A percentile compares a stretch with the other conserved stretches of the same genome.
Evolutionary conservation across 2,797 vertebrate genomes (phyloP).

Genomic region (Morus bassanus): DNA sequence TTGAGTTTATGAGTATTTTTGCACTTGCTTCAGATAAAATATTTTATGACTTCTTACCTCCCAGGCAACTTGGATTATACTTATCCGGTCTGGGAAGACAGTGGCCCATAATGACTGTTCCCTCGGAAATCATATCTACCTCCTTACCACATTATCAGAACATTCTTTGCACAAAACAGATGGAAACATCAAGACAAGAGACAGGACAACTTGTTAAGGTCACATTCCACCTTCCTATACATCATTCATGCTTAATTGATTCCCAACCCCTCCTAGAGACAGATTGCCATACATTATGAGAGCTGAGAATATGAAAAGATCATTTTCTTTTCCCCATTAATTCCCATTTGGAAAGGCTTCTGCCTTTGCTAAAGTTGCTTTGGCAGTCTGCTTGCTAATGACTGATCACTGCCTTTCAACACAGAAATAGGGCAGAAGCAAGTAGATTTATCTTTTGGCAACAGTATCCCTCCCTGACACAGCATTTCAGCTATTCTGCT

Average conservation of each 20-base stretch:
- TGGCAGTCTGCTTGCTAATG: conserved; percentile 63
- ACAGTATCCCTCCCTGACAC: conserved; percentile 43
- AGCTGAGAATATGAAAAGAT: conserved; percentile 69
- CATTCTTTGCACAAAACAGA: conserved; percentile 66
- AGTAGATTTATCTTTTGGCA: conserved; percentile 55
- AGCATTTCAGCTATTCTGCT: conserved; percentile 2
- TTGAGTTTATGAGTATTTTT: conserved; percentile 82
- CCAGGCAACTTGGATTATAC: conserved; percentile 79
- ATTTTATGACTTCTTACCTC: conserved; percentile 80
- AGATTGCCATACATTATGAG: conserved; percentile 62
- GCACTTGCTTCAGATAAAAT: conserved; percentile 77
- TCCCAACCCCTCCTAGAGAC: conserved; percentile 62
- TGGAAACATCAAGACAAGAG: conserved; percentile 70
- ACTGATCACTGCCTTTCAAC: conserved; percentile 59
- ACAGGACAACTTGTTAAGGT: conserved; percentile 75
- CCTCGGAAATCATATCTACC: conserved; percentile 65
- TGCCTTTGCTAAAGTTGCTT: conserved; percentile 63
- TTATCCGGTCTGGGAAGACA: conserved; percentile 71
- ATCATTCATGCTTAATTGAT: conserved; percentile 77
- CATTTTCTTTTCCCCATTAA: conserved; percentile 71
- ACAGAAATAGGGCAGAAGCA: conserved; percentile 51
- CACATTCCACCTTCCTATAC: conserved; percentile 60
- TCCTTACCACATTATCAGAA: conserved; percentile 57
- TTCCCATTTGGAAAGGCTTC: conserved; percentile 69
- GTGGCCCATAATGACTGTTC: conserved; percentile 65